Conservation (phyloP, 2,113 vertebrate genomes). For the Centropus unirufus region DNA sequence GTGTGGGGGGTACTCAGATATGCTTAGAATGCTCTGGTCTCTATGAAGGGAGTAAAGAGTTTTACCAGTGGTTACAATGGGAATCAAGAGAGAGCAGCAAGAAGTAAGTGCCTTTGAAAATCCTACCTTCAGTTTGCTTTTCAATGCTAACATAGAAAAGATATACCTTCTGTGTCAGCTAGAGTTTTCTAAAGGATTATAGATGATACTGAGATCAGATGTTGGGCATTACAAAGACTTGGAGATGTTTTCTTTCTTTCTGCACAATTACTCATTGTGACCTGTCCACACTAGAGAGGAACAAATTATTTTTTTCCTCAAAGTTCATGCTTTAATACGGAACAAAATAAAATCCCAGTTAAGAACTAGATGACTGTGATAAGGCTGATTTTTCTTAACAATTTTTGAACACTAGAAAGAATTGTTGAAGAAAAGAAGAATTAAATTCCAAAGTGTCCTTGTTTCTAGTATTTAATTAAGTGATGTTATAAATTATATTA, state of each 20-base stretch:
- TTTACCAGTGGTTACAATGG: neutral
- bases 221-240: neutral
- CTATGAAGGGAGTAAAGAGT: neutral
- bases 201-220: neutral
- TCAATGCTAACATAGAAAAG: neutral
- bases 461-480: slow-evolving; percentile 68
- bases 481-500: slow-evolving; percentile 63
- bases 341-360: slow-evolving; percentile 56
- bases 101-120: neutral
- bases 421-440: slow-evolving; percentile 47
- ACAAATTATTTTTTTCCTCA: slow-evolving; percentile 41
- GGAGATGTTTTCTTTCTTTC: slow-evolving; percentile 7
- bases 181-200: neutral
- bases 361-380: slow-evolving; percentile 35
- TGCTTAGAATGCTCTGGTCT: neutral
- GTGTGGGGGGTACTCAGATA: neutral
- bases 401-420: slow-evolving; percentile 56
- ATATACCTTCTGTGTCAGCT: neutral
- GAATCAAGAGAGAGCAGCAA: neutral
- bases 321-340: slow-evolving; percentile 31
- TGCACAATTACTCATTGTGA: neutral
- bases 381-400: slow-evolving; percentile 7
- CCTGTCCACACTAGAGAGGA: neutral
- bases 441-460: slow-evolving; percentile 58
- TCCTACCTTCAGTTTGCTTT: neutral